Evolutionary conservation across 2,888 invertebrate species (phyloP).

Genomic region (Junonia oenone): DNA sequence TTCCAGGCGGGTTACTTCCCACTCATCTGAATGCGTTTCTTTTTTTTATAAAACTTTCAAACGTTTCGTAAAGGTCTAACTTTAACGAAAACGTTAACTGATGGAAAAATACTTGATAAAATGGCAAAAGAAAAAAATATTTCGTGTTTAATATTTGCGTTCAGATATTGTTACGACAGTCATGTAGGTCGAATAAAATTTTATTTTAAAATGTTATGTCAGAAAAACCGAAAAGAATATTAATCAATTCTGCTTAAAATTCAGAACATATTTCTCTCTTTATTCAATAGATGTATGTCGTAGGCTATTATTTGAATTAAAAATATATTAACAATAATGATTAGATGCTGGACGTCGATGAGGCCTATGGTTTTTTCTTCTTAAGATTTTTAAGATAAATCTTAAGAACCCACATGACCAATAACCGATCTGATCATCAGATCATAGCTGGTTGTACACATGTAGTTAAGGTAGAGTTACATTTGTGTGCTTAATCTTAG

Average conservation of each 20-base stretch:
- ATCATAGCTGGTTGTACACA: too few relatives aligned
- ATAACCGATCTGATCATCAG: too few relatives aligned
- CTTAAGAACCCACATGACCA: too few relatives aligned
- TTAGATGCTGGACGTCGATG: too few relatives aligned
- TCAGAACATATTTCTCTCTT: neutral
- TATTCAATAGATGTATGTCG: too few relatives aligned
- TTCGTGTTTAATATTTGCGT: neutral
- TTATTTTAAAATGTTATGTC: neutral
- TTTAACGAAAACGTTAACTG: neutral
- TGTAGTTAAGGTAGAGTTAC: too few relatives aligned
- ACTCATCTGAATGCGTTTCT: conserved; percentile 13
- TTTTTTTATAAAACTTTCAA: neutral
- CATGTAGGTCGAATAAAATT: too few relatives aligned
- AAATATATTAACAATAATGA: too few relatives aligned
- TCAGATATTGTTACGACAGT: neutral
- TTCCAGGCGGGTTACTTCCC: conserved; percentile 16
- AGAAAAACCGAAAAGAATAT: neutral
- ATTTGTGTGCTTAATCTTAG: too few relatives aligned
- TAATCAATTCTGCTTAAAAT: neutral
- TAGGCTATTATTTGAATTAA: too few relatives aligned
- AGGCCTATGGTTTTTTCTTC: too few relatives aligned
- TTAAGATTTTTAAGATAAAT: too few relatives aligned
- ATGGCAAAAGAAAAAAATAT: neutral
- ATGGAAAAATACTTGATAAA: neutral
- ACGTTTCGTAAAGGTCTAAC: neutral